Percentiles rank a stretch among this genome's conserved stretches.
phyloP scores from a whole-genome alignment of 2,113 vertebrate species.

The Fregetta grallaria region DNA sequence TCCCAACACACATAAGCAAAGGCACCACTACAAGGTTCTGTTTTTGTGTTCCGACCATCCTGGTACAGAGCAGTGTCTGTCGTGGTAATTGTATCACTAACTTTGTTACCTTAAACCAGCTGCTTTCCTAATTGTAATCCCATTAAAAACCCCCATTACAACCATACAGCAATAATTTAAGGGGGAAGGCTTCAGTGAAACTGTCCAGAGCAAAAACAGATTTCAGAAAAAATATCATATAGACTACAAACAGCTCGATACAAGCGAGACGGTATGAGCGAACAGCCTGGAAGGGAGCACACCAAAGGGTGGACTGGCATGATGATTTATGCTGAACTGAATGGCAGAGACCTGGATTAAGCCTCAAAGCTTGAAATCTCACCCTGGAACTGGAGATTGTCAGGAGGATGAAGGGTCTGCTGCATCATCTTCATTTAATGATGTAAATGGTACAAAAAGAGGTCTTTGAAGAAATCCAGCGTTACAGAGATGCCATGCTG shows the following conservation, averaged over 20 bases:
- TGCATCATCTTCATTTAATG: background rate
- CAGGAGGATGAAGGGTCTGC: background rate
- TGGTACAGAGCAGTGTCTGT: slow-evolving; percentile 9
- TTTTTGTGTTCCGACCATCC: background rate
- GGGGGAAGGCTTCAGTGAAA: background rate
- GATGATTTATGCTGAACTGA: background rate
- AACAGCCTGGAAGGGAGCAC: background rate
- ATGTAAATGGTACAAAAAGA: background rate
- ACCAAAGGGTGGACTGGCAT: background rate
- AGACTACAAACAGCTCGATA: background rate
- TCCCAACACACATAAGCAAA: background rate
- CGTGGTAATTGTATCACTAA: slow-evolving; percentile 39
- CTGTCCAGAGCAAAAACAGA: background rate
- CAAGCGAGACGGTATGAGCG: background rate
- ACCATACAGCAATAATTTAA: slow-evolving; percentile 21
- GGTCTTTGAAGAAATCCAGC: background rate
- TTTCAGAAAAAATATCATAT: background rate
- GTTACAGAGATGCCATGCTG: background rate
- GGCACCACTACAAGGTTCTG: background rate
- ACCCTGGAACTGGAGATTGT: background rate
- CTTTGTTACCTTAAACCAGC: slow-evolving; percentile 64
- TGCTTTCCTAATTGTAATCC: slow-evolving; percentile 55
- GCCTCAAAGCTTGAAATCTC: background rate
- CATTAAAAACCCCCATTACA: slow-evolving; percentile 24
- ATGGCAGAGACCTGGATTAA: background rate